phyloP scores from a whole-genome alignment of 2,113 vertebrate species.

The Mus musculus region GRCm39 chr3:113787001-113787500 shows the following conservation, averaged over 20 bases:
- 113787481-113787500: neutral
- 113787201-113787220: neutral
- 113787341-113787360: neutral
- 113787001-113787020: neutral
- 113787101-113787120: neutral
- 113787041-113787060: neutral
- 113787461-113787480: neutral
- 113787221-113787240: neutral
- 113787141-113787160: neutral
- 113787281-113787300: neutral
- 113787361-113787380: neutral
- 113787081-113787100: neutral
- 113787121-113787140: neutral
- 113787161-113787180: neutral
- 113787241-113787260: neutral
- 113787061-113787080: neutral
- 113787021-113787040: neutral
- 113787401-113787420: neutral
- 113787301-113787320: neutral
- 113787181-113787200: neutral
- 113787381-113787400: neutral
- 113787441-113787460: neutral
- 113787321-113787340: neutral
- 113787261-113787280: neutral
- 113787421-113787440: neutral